Conservation (phyloP, 2,113 vertebrate species). For the Riparia riparia region DNA sequence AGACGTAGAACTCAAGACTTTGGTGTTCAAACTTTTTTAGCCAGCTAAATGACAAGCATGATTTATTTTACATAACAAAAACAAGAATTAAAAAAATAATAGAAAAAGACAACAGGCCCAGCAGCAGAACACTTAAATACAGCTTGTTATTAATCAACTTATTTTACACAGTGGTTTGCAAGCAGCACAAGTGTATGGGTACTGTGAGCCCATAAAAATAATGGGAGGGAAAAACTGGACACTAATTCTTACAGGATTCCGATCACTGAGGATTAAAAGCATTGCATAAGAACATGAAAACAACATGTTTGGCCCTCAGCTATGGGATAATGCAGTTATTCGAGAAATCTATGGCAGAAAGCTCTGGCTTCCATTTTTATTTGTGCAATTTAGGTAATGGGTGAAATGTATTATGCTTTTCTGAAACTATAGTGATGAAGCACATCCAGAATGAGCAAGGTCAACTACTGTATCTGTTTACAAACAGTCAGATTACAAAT, state of each 20-base stretch:
- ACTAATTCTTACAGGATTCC: slow-evolving; percentile 7
- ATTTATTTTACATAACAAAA: slow-evolving; percentile 17
- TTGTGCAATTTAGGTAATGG: background rate
- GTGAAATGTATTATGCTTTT: background rate
- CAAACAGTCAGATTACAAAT: slow-evolving; percentile 65
- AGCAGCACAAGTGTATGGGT: background rate
- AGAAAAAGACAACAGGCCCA: background rate
- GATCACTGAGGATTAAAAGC: slow-evolving; percentile 36
- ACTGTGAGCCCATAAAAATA: background rate
- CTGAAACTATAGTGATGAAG: background rate
- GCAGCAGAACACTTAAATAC: background rate
- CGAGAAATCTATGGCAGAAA: background rate
- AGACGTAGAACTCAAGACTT: background rate
- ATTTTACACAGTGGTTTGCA: background rate
- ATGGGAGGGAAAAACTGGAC: background rate
- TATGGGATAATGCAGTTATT: background rate
- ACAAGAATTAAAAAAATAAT: background rate
- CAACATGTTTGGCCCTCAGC: background rate
- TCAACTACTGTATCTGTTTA: slow-evolving; percentile 57
- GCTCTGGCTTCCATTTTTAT: background rate
- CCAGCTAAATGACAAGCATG: background rate
- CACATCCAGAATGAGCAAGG: background rate
- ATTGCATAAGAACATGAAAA: slow-evolving; percentile 40
- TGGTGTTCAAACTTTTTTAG: background rate
- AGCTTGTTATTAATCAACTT: background rate